Base-by-base conservation (phyloP, 1,140 invertebrate genomes). In the Chironomus tepperi region DNA sequence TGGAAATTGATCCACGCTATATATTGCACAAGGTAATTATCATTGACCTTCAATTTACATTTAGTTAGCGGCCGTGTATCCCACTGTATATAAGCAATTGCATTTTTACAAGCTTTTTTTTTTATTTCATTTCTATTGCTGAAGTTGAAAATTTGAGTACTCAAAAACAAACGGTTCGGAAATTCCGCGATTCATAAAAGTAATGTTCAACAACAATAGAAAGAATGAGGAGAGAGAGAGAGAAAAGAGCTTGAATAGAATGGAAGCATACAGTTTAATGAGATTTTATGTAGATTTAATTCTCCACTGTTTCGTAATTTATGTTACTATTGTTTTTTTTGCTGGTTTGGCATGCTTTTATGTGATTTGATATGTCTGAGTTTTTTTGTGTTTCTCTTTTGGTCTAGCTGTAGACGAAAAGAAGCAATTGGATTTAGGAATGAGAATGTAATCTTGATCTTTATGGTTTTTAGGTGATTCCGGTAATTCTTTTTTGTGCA, bases 271-370 rank as follows among this genome's bases (percentile, higher is more conserved):
- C 65, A 70, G 16, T 70, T 70, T 70, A 70, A 70, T 70, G 65
- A 70, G 65, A 70, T 70, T 70, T 70, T 70, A 70, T 70, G 65
- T 70, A 70, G 65, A 70, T 70, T 70, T 70, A 70, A 70, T 70
- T 18, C 65, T 70, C 65, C 18, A 9, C 16, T 70, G 65, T 18
- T 5, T 18, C 19, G 65, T 70, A 70, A 70, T 70, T 70, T 70
- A 70, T 70, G 65, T 18, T 70, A 10, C 65, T 70, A 70, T 70
- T 70, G 65, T 70, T 70, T 70, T 16, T 70, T 18, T 18, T 21
- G n/a, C 65, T 18, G 19, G 18, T 18, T 19, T 70, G 16, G 8
- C 65, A 70, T 70, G 18, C 43, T 47, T 57, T 57, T 57, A n/a
- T 57, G 10, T 57, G 12, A 34, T 34, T 34, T 34, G 24, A 34